phyloP scores from a whole-genome alignment of 1,140 invertebrate genomes.

The Anastrepha obliqua region DNA sequence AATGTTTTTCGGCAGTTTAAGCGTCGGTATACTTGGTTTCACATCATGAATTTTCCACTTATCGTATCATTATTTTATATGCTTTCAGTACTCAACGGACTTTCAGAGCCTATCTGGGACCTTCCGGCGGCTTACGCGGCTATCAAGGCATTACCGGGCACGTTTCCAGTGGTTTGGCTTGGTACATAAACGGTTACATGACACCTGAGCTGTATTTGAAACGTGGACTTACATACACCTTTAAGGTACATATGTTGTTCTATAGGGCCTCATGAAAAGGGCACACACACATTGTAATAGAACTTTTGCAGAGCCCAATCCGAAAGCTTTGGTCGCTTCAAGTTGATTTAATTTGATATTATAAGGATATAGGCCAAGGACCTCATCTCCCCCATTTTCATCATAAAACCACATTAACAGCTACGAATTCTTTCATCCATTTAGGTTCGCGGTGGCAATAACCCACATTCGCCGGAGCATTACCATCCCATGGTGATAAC shows the following conservation, averaged over 20 bases:
- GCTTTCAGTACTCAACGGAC: slow-evolving; percentile 78
- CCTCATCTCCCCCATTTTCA: too few relatives aligned
- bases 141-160: slow-evolving; percentile 84
- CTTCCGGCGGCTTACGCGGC: slow-evolving; percentile 84
- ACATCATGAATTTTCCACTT: too few relatives aligned
- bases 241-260: slow-evolving; percentile 77
- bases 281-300: too few relatives aligned
- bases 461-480: slow-evolving; percentile 89
- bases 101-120: slow-evolving; percentile 86
- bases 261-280: background rate
- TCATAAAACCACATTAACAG: background rate
- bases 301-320: too few relatives aligned
- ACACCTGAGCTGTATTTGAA: slow-evolving; percentile 91
- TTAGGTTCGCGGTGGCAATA: slow-evolving; percentile 87
- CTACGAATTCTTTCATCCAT: background rate
- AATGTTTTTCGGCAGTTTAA: too few relatives aligned
- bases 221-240: slow-evolving; percentile 88
- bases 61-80: background rate
- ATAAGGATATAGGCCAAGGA: too few relatives aligned
- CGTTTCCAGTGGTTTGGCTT: slow-evolving; percentile 74
- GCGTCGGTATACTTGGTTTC: too few relatives aligned
- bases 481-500: slow-evolving; percentile 96
- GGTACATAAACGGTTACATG: slow-evolving; percentile 85
- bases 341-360: too few relatives aligned
- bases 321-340: too few relatives aligned